Base-by-base conservation (phyloP, 1,140 invertebrate genomes). In the Lepidurus apus region DNA sequence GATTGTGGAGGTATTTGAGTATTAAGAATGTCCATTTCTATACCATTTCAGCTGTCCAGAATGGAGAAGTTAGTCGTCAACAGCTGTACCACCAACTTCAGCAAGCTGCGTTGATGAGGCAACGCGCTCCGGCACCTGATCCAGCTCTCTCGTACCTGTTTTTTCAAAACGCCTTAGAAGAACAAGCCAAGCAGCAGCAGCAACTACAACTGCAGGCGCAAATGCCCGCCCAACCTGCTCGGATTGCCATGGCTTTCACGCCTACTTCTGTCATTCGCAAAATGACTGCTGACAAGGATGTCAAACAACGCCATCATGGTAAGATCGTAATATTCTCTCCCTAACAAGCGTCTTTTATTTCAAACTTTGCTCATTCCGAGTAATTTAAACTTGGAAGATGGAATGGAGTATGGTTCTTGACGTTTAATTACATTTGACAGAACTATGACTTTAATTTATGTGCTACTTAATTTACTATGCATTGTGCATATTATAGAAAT, bases 191-290 rank as follows among this genome's bases (percentile, higher is more conserved):
- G 74, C 74, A 75, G 10, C 75, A 45, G 9, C 75, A 77, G 5
- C 75, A 53, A 77, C 42, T 9, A 24, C 75, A 77, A 24, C 75
- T 43, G 75, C 42, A 65, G 42, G 9, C 74, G 86, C 74, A 81
- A 7, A 81, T 80, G 45, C 80, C 80, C 13, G 81, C 80, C 8
- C 84, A 83, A 43, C 82, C 47, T 7, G 75, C 43, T 7, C 75
- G 43, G 42, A 77, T 77, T 4, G 75, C 75, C 26, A 73, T 93
- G 78, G 91, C 94, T 5, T 96, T 96, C 85, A 96, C 93, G 4
- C 95, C 95, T 74, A 96, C 94, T 9, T 95, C 94, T 82, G 91
- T 95, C 45, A 88, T 97, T 82, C 89, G 94, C 43, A 97, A 96
- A 86, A 95, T 96, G 94, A 95, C 94, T 65, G 93, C 93, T 26